Evolutionary conservation across 2,888 invertebrate genomes (phyloP).

Genomic region (Agonopterix heracliana): DNA sequence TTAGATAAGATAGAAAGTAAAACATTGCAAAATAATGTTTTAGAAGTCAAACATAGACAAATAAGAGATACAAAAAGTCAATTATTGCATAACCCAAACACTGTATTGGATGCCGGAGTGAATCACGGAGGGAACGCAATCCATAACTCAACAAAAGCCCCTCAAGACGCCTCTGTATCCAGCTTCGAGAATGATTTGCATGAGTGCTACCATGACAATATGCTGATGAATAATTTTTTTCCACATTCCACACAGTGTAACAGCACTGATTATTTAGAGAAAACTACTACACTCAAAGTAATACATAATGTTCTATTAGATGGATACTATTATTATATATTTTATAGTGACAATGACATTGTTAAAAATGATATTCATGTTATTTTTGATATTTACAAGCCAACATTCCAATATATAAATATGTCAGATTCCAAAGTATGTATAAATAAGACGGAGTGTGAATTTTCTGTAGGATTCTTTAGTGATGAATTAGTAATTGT

Average conservation of each 20-base stretch:
- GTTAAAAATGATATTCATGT: conserved; percentile 88
- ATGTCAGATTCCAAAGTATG: conserved; percentile 81
- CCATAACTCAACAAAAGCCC: conserved; percentile 67
- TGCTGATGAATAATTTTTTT: conserved; percentile 83
- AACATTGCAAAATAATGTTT: conserved; percentile 5
- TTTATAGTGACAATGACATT: conserved; percentile 90
- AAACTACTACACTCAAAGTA: conserved; percentile 78
- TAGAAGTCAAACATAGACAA: conserved; percentile 19
- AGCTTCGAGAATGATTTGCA: conserved; percentile 88
- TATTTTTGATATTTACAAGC: conserved; percentile 89
- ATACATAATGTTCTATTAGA: conserved; percentile 83
- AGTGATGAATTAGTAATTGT: conserved; percentile 89
- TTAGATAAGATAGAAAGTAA: conserved; percentile 5
- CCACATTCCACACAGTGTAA: conserved; percentile 81
- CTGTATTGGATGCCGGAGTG: conserved; percentile 82
- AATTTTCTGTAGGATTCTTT: conserved; percentile 82
- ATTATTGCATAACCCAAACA: conserved; percentile 61
- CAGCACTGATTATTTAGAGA: conserved; percentile 81
- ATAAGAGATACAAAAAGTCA: conserved; percentile 46
- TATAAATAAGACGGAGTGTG: conserved; percentile 85
- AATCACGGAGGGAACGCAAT: conserved; percentile 85
- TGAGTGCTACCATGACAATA: conserved; percentile 85
- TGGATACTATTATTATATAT: conserved; percentile 93
- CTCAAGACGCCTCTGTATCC: conserved; percentile 82
- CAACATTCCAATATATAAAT: conserved; percentile 86